Evolutionary conservation across 1,140 invertebrate species (phyloP), one percentile per base, ranked within the genome.

Genomic region (Drosophila cardini): DNA sequence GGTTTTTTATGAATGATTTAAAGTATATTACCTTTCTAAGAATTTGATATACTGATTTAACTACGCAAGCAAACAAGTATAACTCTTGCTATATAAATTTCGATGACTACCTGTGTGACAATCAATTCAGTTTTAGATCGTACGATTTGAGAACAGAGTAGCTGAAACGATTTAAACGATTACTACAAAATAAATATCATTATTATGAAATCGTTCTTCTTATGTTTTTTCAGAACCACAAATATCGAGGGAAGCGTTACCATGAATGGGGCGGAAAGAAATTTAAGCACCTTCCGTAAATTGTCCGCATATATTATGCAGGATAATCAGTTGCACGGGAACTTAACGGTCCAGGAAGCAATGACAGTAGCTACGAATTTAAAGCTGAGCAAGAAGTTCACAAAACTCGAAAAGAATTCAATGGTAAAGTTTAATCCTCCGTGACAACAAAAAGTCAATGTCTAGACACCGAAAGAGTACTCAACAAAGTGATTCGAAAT

Each of bases 281-380:
- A 98, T 92, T 92, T 98, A 68, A 96, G 97, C 63, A 95, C 95
- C 71, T 99, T 99, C 93, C 95, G 97, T 38, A 99, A 99, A 93
- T 94, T 98, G 70, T 98, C 97, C 0, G 98, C 97, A 84, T 99
- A 99, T 93, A 99, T 99, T 90, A 99, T 99, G 97, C 98, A 99
- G 92, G 97, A 99, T 90, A 99, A 99, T 93, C 97, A 99, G 92
- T 94, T 99, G 5, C 96, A 98, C 77, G 96, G 96, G 0, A 98
- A 99, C 93, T 94, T 99, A 50, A 98, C 97, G 0, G 98, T 99
- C 0, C 95, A 96, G 73, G 98, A 99, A 93, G 96, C 98, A 2
- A 98, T 99, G 97, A 95, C 95, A 77, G 97, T 98, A 26, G 97
- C 98, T 2, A 96, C 98, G 0, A 96, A 96, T 76, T 94, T 99